Evolutionary conservation across 2,113 vertebrate species (phyloP).

Genomic region (Sceloporus undulatus): DNA sequence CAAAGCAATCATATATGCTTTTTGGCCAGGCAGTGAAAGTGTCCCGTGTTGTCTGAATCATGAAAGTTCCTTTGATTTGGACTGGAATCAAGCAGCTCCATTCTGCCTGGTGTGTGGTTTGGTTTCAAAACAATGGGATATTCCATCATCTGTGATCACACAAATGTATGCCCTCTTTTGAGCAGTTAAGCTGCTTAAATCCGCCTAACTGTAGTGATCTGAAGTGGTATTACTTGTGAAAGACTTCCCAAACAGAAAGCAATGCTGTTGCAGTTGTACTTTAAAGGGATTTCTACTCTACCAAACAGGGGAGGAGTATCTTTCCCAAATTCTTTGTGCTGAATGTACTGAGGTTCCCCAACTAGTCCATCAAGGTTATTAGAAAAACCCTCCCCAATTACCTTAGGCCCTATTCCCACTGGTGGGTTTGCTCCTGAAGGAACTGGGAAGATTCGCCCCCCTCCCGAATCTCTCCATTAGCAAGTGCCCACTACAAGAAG

Average conservation of each 20-base stretch:
- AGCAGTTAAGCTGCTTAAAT: neutral
- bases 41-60: neutral
- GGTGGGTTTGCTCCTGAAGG: too few relatives aligned
- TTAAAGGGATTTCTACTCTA: neutral
- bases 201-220: neutral
- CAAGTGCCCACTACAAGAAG: too few relatives aligned
- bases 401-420: too few relatives aligned
- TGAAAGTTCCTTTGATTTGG: accelerated
- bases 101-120: neutral
- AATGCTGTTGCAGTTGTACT: neutral
- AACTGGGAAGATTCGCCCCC: too few relatives aligned
- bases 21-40: neutral
- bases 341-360: too few relatives aligned
- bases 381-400: too few relatives aligned
- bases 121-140: neutral
- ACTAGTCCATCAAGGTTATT: too few relatives aligned
- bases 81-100: neutral
- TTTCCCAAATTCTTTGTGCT: too few relatives aligned
- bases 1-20: neutral
- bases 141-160: neutral
- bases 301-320: too few relatives aligned
- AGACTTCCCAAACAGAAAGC: neutral
- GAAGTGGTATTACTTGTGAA: neutral
- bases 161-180: neutral
- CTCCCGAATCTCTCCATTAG: too few relatives aligned